Evolutionary conservation across 2,888 invertebrate genomes (phyloP), one percentile per base, ranked within the genome.

Genomic region (Ornithoptera priamus): DNA sequence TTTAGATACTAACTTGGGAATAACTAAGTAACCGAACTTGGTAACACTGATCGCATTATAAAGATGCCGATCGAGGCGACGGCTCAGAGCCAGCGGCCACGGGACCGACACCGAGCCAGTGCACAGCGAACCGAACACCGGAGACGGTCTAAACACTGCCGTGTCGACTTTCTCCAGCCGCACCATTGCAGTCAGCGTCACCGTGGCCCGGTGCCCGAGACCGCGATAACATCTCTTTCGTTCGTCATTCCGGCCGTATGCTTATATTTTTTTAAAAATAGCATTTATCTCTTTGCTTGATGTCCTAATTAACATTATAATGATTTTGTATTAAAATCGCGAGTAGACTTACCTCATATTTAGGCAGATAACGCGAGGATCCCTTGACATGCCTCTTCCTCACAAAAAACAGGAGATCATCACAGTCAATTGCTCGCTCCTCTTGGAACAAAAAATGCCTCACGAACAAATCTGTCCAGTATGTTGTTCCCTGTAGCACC

Each of bases 331-430:
- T 0, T 46, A 42, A 22, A 62, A 62, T 22, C 42, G 8, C 30
- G 22, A 62, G 8, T 24, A 24, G n/a, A 81, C 83, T 88, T 87
- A 97, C 96, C 94, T 97, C 97, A 89, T 97, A 97, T 93, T 97
- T 97, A 77, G 97, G 97, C 87, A 97, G 93, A 87, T 96, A 97
- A 77, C 97, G 94, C 67, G 97, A 96, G 68, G 97, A 96, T 56
- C 97, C 97, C 85, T 97, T 97, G 22, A 97, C 96, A 89, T 97
- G 97, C 77, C 97, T 96, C 86, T 97, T 97, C 72, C 98, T 94
- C n/a, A 99, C 98, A 88, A 99, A 99, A 91, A 99, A 99, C 74
- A 99, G 90, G 80, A 99, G 94, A 90, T 99, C 99, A 91, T 99
- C 99, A 78, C 97, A 96, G 88, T 98, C 97, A 79, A 97, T 97